These are phyloP conservation scores for Volucella inanis DNA, from an alignment of 2,888 invertebrate genomes.

Conservation along the genomic window DNA sequence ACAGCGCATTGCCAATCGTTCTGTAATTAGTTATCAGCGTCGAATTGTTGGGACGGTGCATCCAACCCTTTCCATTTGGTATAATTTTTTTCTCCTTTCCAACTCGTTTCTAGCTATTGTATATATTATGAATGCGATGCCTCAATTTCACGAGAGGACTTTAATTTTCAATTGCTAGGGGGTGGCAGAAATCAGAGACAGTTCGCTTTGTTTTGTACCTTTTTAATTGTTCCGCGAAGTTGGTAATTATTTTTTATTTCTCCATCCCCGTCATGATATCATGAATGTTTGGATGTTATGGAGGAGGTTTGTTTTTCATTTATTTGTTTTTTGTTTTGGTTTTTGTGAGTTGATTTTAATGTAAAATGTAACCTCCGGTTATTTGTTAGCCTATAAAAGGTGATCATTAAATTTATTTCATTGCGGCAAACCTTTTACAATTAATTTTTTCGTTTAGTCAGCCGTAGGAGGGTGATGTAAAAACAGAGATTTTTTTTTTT, in stretches of 20 bases:
- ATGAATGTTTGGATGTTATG: constrained; percentile 2
- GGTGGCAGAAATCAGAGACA: background rate
- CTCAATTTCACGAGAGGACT: constrained; percentile 6
- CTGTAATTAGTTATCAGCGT: constrained; percentile 63
- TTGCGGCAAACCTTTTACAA: constrained; percentile 44
- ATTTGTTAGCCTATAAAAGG: constrained; percentile 48
- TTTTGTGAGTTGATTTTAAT: constrained; percentile 32
- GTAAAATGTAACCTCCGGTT: constrained; percentile 36
- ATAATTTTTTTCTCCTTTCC: background rate
- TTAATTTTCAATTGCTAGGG: constrained; percentile 14
- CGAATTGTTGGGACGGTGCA: constrained; percentile 36
- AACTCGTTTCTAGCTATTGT: background rate
- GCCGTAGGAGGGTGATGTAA: background rate
- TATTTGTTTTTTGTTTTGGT: too few relatives aligned
- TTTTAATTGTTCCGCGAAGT: constrained; percentile 51
- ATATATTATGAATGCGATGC: background rate
- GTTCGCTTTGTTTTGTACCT: constrained; percentile 27
- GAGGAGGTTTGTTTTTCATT: constrained; percentile 13
- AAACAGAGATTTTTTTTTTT: constrained; percentile 43
- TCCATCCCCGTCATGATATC: background rate
- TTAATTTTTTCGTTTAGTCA: constrained; percentile 36
- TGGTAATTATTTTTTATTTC: constrained; percentile 41
- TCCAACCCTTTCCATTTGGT: background rate
- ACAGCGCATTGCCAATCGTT: constrained; percentile 57
- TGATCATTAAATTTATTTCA: constrained; percentile 58